These are phyloP conservation scores for Cantharis flavilabris DNA, from an alignment of 2,888 invertebrate species.

Conservation along the genomic window DNA sequence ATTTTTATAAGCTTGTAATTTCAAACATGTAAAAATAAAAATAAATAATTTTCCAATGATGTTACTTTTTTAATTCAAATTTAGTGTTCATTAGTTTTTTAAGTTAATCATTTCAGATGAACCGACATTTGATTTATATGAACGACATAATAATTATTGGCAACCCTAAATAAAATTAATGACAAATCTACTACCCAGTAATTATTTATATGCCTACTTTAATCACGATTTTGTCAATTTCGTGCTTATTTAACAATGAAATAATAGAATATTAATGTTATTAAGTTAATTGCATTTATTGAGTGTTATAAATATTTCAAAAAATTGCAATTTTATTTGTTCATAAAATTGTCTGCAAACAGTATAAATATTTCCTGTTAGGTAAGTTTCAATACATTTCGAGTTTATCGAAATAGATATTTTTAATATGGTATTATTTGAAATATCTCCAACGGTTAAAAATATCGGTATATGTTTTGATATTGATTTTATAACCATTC, in stretches of 20 bases:
- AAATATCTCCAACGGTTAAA: neutral
- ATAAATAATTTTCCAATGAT: neutral
- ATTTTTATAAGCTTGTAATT: neutral
- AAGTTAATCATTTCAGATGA: neutral
- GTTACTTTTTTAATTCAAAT: neutral
- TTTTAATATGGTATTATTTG: neutral
- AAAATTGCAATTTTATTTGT: neutral
- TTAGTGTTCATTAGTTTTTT: neutral
- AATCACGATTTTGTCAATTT: neutral
- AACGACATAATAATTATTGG: neutral
- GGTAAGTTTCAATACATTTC: neutral
- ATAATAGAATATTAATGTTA: neutral
- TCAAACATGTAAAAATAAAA: neutral
- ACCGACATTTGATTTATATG: neutral
- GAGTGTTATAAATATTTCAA: neutral
- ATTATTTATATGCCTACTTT: neutral
- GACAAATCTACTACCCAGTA: neutral
- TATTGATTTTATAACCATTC: neutral
- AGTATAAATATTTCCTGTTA: neutral
- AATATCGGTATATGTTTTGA: neutral
- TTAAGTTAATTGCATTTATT: neutral
- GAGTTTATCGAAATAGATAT: neutral
- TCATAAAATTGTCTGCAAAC: neutral
- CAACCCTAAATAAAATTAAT: neutral
- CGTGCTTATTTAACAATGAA: neutral